phyloP scores from a whole-genome alignment of 2,797 vertebrate species.

The Gymnothorax reevesii region DNA sequence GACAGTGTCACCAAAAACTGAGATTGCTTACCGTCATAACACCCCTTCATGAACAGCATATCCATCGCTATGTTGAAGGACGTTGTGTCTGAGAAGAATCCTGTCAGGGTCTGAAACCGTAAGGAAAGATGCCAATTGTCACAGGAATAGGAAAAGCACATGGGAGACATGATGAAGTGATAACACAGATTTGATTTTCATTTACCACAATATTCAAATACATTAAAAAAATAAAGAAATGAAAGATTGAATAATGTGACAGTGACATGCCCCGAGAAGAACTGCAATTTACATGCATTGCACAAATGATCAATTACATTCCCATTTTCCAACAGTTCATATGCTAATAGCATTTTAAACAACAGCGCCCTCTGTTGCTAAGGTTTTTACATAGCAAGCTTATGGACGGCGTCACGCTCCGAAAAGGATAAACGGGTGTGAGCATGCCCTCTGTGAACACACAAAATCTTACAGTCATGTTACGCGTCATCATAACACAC shows the following conservation, averaged over 20 bases:
- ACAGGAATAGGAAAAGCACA: too few relatives aligned
- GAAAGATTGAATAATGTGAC: neutral
- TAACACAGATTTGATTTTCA: too few relatives aligned
- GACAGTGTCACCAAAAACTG: constrained; percentile 19
- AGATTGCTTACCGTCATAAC: constrained; percentile 78
- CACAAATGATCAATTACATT: neutral
- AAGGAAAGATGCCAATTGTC: neutral
- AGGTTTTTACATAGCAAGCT: neutral
- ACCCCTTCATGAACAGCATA: constrained; percentile 86
- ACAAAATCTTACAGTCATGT: neutral
- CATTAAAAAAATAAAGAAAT: neutral
- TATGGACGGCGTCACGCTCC: neutral
- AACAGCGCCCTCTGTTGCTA: constrained; percentile 32
- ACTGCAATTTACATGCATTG: neutral
- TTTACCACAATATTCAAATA: neutral
- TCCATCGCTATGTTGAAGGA: constrained; percentile 91
- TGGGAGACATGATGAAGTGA: too few relatives aligned
- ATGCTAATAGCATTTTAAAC: constrained; percentile 12
- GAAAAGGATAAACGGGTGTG: neutral
- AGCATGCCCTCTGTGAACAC: neutral
- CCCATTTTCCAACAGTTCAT: too few relatives aligned
- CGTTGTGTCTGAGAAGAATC: constrained; percentile 85
- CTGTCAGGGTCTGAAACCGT: constrained; percentile 74
- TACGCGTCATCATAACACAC: neutral
- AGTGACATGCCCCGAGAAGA: neutral